Percentiles rank a stretch among this genome's conserved stretches.
These are phyloP conservation scores for Hydractinia symbiolongicarpus DNA, from an alignment of 30 jellyfish, hydroid and myxozoan genomes.

Conservation along the genomic window DNA sequence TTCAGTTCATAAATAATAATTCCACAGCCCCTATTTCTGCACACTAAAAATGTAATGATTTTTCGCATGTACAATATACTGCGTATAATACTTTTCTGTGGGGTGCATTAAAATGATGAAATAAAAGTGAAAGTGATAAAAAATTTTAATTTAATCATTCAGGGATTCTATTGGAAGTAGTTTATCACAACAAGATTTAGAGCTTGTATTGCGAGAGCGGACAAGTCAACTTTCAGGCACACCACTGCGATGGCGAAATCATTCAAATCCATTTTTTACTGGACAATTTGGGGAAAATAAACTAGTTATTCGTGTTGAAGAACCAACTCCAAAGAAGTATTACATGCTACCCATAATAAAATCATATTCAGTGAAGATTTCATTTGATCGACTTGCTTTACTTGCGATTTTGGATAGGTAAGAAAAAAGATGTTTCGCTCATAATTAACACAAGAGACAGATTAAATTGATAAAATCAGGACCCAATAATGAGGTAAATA, in stretches of 20 bases:
- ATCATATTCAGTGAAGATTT: slow-evolving; percentile 49
- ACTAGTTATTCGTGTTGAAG: neutral
- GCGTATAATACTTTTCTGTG: too few relatives aligned
- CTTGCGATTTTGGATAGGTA: slow-evolving; percentile 85
- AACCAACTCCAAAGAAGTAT: slow-evolving; percentile 43
- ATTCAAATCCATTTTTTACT: neutral
- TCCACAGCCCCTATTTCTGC: too few relatives aligned
- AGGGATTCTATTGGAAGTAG: slow-evolving; percentile 19
- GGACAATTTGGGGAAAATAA: neutral
- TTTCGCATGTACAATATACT: too few relatives aligned
- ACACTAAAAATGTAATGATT: too few relatives aligned
- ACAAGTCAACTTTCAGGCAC: slow-evolving; percentile 11
- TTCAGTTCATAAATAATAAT: too few relatives aligned
- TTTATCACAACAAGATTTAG: slow-evolving; percentile 10
- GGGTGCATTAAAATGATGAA: too few relatives aligned
- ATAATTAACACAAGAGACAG: too few relatives aligned
- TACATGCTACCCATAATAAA: slow-evolving; percentile 55
- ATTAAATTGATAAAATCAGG: too few relatives aligned
- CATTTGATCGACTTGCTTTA: slow-evolving; percentile 78
- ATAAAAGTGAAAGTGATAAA: too few relatives aligned
- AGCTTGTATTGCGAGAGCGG: neutral
- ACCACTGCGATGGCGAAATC: neutral
- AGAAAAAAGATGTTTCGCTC: neutral
- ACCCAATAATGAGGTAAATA: too few relatives aligned
- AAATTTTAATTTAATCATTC: neutral